Percentiles rank a stretch among this genome's conserved stretches.
These are phyloP conservation scores for Stenopsyche tienmushanensis DNA, from an alignment of 1,140 invertebrate species.

Conservation along the genomic window DNA sequence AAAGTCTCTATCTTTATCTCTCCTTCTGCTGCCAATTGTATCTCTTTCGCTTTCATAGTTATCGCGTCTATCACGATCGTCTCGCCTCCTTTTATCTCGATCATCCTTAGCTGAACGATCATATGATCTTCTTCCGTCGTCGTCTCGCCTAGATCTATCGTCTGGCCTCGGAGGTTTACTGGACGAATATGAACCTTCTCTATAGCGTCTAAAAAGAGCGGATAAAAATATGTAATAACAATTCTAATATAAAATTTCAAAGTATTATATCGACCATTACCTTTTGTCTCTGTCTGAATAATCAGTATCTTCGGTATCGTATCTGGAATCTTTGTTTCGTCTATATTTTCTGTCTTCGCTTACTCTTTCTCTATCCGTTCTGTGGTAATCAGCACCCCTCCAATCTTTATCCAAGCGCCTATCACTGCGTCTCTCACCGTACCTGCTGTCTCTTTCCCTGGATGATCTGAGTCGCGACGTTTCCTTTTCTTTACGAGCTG, in stretches of 20 bases:
- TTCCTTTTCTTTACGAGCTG: slow-evolving; percentile 49
- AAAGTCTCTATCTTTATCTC: slow-evolving; percentile 37
- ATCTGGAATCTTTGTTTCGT: slow-evolving; percentile 44
- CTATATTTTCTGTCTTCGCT: slow-evolving; percentile 41
- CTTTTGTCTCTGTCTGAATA: slow-evolving; percentile 51
- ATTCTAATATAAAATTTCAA: neutral
- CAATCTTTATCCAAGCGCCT: slow-evolving; percentile 47
- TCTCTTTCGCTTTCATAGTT: slow-evolving; percentile 49
- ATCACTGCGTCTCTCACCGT: slow-evolving; percentile 43
- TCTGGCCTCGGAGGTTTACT: slow-evolving; percentile 50
- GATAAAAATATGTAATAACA: neutral
- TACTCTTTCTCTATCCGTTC: slow-evolving; percentile 42
- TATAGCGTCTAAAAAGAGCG: slow-evolving; percentile 42
- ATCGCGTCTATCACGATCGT: slow-evolving; percentile 45
- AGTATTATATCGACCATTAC: slow-evolving; percentile 37
- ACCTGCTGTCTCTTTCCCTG: slow-evolving; percentile 47
- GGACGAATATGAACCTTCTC: slow-evolving; percentile 52
- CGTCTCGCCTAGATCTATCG: slow-evolving; percentile 39
- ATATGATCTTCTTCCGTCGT: slow-evolving; percentile 39
- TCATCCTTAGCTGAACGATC: slow-evolving; percentile 46
- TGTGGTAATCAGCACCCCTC: slow-evolving; percentile 41
- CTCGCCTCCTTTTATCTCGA: slow-evolving; percentile 48
- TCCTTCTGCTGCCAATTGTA: slow-evolving; percentile 32
- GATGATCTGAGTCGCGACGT: slow-evolving; percentile 47
- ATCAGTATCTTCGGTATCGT: slow-evolving; percentile 56